Evolutionary conservation across 2,888 invertebrate genomes (phyloP), one percentile per base, ranked within the genome.

Genomic region (Gastrophysa polygoni): DNA sequence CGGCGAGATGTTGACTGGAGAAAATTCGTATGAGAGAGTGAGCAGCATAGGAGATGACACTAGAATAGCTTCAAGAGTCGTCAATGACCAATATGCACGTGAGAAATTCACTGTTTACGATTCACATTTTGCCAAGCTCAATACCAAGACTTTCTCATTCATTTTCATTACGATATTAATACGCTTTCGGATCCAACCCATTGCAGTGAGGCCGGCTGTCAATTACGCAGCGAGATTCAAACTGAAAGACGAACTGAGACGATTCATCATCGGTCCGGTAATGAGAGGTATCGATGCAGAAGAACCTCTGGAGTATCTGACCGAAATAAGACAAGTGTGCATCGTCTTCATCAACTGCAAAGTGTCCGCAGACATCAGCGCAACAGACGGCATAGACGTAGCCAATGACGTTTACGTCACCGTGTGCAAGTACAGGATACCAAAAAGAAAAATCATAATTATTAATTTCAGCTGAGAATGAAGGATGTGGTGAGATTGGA

Each of bases 291-390:
- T 89, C 1, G 88, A 89, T 67, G 84, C 86, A 67, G 85, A 87
- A 61, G 88, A 90, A 73, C 89, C 90, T 0, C 80, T 91, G 69
- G 90, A 90, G 69, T 90, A 88, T 76, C 79, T 91, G 6, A 90
- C 90, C 0, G 91, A 91, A 79, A 88, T 91, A 80, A 84, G 91
- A 43, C 86, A 88, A 64, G 88, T 90, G 3, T 87, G 89, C 0
- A 88, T 90, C 20, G 83, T 90, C 5, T 90, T 90, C 72, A 83
- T 87, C 8, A 73, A 73, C 52, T 71, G 71, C 52, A 73, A 71
- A 64, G 67, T 72, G 2, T 57, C 58, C 2, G 38, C 56, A 3
- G 55, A 46, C 10, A 81, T 67, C 0, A 66, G 48, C 1, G 81
- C 82, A 18, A 75, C 74, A 14, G 79, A 80, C 17, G 80, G 86